Base-by-base conservation (phyloP, 2,113 vertebrate species). In the Ptyas mucosa region DNA sequence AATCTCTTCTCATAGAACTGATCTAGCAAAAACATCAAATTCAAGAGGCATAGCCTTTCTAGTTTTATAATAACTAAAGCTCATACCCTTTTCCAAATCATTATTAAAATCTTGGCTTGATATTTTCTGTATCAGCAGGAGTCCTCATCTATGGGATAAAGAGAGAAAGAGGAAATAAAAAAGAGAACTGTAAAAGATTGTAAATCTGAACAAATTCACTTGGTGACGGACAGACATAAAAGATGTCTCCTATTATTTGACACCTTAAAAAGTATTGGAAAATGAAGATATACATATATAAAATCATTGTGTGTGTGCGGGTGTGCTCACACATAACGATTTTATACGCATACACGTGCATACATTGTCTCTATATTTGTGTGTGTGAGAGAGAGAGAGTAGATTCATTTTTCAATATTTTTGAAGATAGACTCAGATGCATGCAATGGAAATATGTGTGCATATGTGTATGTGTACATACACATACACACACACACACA, bases 21-120 rank as follows among this genome's bases (percentile, higher is more conserved):
- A 43, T 75, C 93, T 54, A 91, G 21, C 92, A 55, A 95, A 54
- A 24, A 55, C 8, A 52, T 12, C 92, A 90, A 89, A 95, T 95
- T 96, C 93, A 95, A 93, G 26, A 95, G 94, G 91, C 81, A 39
- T 53, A 91, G 87, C 61, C 91, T 92, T 91, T 20, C 54, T 85
- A 87, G 85, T 90, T 93, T 91, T 91, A 90, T 20, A 95, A 94
- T 94, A 95, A 95, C 88, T 91, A 87, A 92, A 91, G 43, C 39
- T 21, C 90, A 2, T 96, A 94, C 97, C 96, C 89, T 85, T 94
- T 89, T 75, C 14, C 55, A 94, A 96, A 98, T 97, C 96, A 97
- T 96, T 97, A 98, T 97, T 97, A 97, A 97, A 95, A 97, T 92
- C 96, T 95, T 93, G 57, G 91, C 94, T 55, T 90, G 89, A 24